Evolutionary conservation across 2,797 vertebrate genomes (phyloP).

Genomic region (Etheostoma nigrum): DNA sequence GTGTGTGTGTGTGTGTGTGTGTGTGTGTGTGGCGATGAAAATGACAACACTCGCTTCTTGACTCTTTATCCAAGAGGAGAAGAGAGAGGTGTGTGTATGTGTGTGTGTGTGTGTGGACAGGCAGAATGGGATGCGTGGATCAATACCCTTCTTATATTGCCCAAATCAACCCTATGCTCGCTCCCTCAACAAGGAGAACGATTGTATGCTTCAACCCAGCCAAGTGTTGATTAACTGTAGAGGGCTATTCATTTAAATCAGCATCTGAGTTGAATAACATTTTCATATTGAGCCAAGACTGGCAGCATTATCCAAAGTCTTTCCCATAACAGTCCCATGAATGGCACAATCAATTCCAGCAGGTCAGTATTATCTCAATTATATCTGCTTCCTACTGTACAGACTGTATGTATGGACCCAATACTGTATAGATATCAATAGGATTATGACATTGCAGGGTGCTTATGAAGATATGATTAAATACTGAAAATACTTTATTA

Average conservation of each 20-base stretch:
- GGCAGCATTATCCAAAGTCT: constrained; percentile 52
- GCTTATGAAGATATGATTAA: not conserved
- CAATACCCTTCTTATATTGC: constrained; percentile 61
- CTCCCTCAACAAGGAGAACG: constrained; percentile 31
- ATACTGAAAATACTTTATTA: not conserved
- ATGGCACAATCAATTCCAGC: constrained; percentile 37
- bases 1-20: not conserved
- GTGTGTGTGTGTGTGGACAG: constrained; percentile 27
- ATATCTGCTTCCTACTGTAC: constrained; percentile 3
- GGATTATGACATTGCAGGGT: not conserved
- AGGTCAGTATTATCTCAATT: constrained; percentile 19
- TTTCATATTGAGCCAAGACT: constrained; percentile 65
- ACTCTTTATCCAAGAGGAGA: no score
- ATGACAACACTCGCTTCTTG: no score
- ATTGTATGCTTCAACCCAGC: constrained; percentile 48
- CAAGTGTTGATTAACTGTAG: constrained; percentile 51
- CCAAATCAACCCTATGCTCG: constrained; percentile 35
- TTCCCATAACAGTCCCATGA: constrained; percentile 47
- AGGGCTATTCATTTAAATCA: constrained; percentile 63
- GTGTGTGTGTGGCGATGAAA: not conserved
- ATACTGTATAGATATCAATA: not conserved
- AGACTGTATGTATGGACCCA: not conserved
- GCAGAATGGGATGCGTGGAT: constrained; percentile 42
- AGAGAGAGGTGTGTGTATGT: no score
- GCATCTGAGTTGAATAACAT: constrained; percentile 54